Evolutionary conservation across 2,113 vertebrate species (phyloP), one percentile per base, ranked within the genome.

Genomic region (Nothocercus julius): DNA sequence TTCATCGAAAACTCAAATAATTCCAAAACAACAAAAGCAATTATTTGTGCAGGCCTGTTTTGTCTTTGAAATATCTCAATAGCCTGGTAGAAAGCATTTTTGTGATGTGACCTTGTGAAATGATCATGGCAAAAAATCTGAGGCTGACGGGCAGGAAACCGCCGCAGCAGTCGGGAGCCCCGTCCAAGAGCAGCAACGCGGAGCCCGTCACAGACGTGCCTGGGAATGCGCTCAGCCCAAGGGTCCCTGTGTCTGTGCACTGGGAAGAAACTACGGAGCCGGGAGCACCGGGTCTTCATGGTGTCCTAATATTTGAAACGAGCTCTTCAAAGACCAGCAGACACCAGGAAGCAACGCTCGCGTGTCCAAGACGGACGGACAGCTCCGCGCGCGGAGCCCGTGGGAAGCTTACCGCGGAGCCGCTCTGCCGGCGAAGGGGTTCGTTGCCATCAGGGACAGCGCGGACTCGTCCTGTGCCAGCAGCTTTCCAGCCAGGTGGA

Each of bases 401-500:
- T 20, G 47, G 47, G 47, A 10, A 5, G 28, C 77, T 98, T 88
- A 99, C 99, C 98, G 98, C 30, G 99, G 99, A 0, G 98, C 93
- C 0, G 92, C 94, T 88, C 96, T 96, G 97, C 97, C 98, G 2
- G 96, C 89, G 17, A 99, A 99, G 0, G 99, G 99, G 96, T 99
- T 99, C 5, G 96, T 92, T 17, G 98, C 98, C 10, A 99, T 95
- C 77, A 99, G 96, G 13, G 99, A 98, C 69, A 99, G 96, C 28
- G 98, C 86, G 1, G 87, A 82, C 28, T 98, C 97, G 8, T 99
- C 99, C 6, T 98, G 98, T 63, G 98, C 98, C 89, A 99, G 97
- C 83, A 99, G 98, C 78, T 98, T 98, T 47, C 99, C 99, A 0
- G 99, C 99, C 47, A 99, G 98, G 92, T 99, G 99, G 94, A 99